Base-by-base conservation (phyloP, 2,888 invertebrate genomes). In the Mimumesa dahlbomi region DNA sequence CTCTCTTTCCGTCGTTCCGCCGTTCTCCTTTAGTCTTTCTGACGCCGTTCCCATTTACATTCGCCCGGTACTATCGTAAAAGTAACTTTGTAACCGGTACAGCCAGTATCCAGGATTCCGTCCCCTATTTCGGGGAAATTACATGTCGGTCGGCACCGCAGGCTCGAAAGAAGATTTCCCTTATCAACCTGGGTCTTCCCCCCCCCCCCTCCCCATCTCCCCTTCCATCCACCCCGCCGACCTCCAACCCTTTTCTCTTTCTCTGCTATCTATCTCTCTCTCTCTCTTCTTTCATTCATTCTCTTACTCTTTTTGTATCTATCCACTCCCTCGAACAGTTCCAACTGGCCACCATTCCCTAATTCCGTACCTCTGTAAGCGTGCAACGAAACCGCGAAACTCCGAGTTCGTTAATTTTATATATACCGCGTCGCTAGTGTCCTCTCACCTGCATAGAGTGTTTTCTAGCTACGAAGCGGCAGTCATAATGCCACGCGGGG, bases 31-130 rank as follows among this genome's bases (percentile, higher is more conserved):
- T 13, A 14, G 67, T 54, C 53, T 53, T 61, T 34, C 53, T 25
- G 48, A 53, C 73, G 52, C 62, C 68, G 54, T 58, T 22, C 66
- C 67, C 79, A 77, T 79, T 79, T 79, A 79, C 79, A 79, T 81
- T 77, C 77, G 79, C 82, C 74, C 81, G 68, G 75, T 77, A 74
- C 77, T 82, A 81, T 83, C 85, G 82, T 85, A 85, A 86, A 86
- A 84, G 84, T 84, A 83, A 85, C 86, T 86, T 83, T 73, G 84
- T 81, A 85, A 82, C 82, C 80, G 76, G 70, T 59, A 68, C 67
- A 74, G 65, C 72, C 77, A 72, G 64, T 67, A 70, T 68, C 61
- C 72, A 75, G 79, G 73, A 82, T 77, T 68, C 71, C 72, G 42
- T 69, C 73, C 73, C 65, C 75, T 63, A 77, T 80, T 82, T 69